Percentiles rank a stretch among this genome's conserved stretches.
Conservation (phyloP, 2,797 vertebrate species). For the Oceanodroma leucorhoa region DNA sequence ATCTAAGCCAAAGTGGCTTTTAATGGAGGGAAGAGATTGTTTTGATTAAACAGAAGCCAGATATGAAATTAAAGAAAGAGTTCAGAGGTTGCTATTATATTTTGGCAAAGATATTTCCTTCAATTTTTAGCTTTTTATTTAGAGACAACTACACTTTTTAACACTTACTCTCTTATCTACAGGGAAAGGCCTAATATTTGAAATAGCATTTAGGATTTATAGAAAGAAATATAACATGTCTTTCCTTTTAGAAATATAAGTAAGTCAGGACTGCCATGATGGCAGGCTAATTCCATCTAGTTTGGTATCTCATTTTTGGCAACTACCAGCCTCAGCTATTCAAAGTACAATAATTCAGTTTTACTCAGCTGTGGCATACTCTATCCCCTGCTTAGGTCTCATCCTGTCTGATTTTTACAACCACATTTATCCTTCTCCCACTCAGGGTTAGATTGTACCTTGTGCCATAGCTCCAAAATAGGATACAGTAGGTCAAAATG, state of each 20-base stretch:
- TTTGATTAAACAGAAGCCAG: slow-evolving; percentile 63
- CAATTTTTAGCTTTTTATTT: slow-evolving; percentile 17
- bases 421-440: not conserved
- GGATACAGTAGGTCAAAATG: not conserved
- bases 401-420: not conserved
- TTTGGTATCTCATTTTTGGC: not conserved
- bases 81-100: slow-evolving; percentile 35
- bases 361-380: not conserved
- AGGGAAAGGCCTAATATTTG: not conserved
- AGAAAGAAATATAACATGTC: not conserved
- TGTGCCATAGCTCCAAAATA: not conserved
- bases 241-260: not conserved
- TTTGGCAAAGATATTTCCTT: slow-evolving; percentile 31
- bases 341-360: not conserved
- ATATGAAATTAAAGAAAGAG: slow-evolving; percentile 37
- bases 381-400: not conserved
- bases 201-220: not conserved
- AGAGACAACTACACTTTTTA: slow-evolving; percentile 27
- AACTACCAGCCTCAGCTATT: not conserved
- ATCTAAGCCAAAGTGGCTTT: slow-evolving; percentile 61
- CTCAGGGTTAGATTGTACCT: not conserved
- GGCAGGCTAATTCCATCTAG: not conserved
- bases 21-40: slow-evolving; percentile 33
- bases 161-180: slow-evolving; percentile 18
- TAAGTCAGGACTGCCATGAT: not conserved